Conservation (phyloP, 2,113 vertebrate genomes). For the Mystacornis crossleyi region DNA sequence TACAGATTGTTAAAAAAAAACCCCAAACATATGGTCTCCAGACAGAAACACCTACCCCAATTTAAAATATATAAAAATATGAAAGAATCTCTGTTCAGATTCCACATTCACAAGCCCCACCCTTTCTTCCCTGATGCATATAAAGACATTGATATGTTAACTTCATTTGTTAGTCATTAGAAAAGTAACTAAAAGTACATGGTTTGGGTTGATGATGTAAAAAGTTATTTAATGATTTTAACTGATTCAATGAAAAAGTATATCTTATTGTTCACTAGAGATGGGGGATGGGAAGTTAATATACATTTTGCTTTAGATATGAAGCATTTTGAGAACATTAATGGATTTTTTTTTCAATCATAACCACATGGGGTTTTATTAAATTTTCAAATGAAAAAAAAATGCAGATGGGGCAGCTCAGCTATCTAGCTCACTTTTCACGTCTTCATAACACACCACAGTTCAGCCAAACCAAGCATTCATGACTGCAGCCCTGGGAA, state of each 20-base stretch:
- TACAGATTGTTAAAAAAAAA: not conserved
- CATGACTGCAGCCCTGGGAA: not conserved
- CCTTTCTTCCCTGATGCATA: not conserved
- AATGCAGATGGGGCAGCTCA: constrained; percentile 4
- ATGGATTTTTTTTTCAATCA: not conserved
- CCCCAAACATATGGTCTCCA: constrained; percentile 19
- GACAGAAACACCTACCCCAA: constrained; percentile 17
- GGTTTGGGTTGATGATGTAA: not conserved
- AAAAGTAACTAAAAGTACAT: not conserved
- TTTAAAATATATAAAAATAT: not conserved
- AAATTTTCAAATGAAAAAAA: constrained; percentile 34
- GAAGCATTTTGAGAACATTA: constrained; percentile 17
- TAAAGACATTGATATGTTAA: not conserved
- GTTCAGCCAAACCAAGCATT: constrained; percentile 11
- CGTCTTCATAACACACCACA: not conserved
- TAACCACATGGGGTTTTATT: constrained; percentile 61
- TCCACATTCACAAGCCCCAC: not conserved
- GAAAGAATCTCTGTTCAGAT: not conserved
- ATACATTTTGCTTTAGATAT: constrained; percentile 1
- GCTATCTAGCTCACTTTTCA: constrained; percentile 28
- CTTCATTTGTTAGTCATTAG: constrained; percentile 16
- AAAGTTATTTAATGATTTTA: constrained; percentile 20
- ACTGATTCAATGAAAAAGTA: constrained; percentile 16
- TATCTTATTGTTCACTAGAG: constrained; percentile 22
- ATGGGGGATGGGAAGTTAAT: constrained; percentile 34